Percentiles rank a stretch among this genome's conserved stretches.
phyloP scores from a whole-genome alignment of 2,113 vertebrate species.

The Etheostoma spectabile region DNA sequence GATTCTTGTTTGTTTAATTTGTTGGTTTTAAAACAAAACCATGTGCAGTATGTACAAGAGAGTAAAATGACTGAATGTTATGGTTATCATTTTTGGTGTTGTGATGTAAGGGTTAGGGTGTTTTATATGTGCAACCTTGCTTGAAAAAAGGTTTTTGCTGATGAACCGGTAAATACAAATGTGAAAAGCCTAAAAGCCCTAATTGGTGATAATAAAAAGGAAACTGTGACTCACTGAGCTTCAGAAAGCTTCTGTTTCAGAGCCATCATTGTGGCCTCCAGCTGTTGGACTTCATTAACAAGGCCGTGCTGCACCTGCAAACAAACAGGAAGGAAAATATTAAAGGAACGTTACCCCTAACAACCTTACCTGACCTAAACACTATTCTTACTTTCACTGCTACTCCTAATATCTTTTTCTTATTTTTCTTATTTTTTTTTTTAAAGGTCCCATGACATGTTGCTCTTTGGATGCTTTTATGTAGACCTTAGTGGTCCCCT shows the following conservation, averaged over 20 bases:
- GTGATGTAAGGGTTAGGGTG: too few relatives aligned
- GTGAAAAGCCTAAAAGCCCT: not conserved
- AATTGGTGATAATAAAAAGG: not conserved
- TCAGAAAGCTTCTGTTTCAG: constrained; percentile 89
- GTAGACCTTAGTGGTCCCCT: too few relatives aligned
- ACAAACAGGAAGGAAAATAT: not conserved
- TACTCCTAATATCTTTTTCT: not conserved
- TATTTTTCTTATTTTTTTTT: too few relatives aligned
- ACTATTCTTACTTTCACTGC: not conserved
- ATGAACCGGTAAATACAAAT: not conserved
- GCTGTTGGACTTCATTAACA: constrained; percentile 87
- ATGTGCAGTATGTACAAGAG: not conserved
- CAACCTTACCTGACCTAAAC: not conserved
- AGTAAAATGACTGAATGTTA: not conserved
- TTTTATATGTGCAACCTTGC: not conserved
- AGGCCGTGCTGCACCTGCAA: constrained; percentile 89
- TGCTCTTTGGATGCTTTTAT: too few relatives aligned
- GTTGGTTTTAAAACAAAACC: not conserved
- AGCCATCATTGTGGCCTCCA: constrained; percentile 84
- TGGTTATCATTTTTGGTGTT: not conserved
- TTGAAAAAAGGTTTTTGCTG: not conserved
- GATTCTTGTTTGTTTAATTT: not conserved
- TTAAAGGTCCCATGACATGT: too few relatives aligned
- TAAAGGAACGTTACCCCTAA: not conserved
- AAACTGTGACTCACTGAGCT: constrained; percentile 87